phyloP scores from a whole-genome alignment of 2,797 vertebrate genomes.

The Falco biarmicus region DNA sequence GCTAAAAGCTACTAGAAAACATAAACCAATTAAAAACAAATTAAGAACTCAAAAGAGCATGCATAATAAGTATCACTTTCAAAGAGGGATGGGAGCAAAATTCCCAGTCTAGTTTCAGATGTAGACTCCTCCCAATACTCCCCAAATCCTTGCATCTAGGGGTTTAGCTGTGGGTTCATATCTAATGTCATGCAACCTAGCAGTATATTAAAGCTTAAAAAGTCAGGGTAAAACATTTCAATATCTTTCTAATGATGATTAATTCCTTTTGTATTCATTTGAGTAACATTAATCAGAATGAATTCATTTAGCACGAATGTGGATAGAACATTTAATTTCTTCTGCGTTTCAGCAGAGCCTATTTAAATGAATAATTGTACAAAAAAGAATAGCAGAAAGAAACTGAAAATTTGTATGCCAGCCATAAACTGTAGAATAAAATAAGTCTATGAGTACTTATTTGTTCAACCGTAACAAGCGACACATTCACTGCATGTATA shows the following conservation, averaged over 20 bases:
- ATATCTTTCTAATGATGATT: constrained; percentile 65
- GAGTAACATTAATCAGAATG: constrained; percentile 65
- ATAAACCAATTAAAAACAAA: constrained; percentile 13
- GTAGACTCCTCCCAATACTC: not conserved
- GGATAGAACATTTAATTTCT: constrained; percentile 70
- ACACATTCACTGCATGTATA: not conserved
- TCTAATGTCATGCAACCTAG: not conserved
- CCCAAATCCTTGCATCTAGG: not conserved
- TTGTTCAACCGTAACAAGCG: constrained; percentile 11
- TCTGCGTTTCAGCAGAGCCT: constrained; percentile 54
- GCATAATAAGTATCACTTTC: not conserved
- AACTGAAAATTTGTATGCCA: constrained; percentile 23
- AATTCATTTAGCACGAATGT: constrained; percentile 69
- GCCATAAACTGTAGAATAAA: constrained; percentile 18
- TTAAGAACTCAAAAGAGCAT: not conserved
- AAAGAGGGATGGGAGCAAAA: constrained; percentile 5
- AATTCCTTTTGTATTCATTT: constrained; percentile 72
- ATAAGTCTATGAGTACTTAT: not conserved
- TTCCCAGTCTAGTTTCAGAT: not conserved
- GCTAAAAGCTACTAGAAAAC: constrained; percentile 9
- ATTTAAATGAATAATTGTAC: constrained; percentile 64
- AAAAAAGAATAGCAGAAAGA: constrained; percentile 32
- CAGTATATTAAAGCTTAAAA: constrained; percentile 20
- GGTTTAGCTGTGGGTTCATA: not conserved
- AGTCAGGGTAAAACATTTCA: constrained; percentile 36